These are phyloP conservation scores for Bombyx mandarina DNA, from an alignment of 1,140 invertebrate genomes.

Conservation along the genomic window DNA sequence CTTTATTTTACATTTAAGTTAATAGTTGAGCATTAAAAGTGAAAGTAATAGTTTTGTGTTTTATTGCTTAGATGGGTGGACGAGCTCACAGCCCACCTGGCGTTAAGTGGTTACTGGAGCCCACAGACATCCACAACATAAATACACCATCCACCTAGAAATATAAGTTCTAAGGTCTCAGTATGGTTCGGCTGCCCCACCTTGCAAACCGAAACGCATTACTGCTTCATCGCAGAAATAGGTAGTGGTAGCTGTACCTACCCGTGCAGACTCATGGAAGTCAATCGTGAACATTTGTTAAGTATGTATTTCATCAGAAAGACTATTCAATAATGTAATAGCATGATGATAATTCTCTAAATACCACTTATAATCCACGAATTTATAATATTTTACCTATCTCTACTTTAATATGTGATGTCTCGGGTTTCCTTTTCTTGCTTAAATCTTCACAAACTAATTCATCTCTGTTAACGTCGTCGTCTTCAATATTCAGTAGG, in stretches of 20 bases:
- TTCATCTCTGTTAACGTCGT: neutral
- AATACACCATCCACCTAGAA: no score
- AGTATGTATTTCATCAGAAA: no score
- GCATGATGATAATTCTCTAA: neutral
- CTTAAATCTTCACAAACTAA: constrained; percentile 20
- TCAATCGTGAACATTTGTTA: no score
- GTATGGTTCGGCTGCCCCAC: no score
- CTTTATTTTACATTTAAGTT: no score
- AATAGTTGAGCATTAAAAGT: no score
- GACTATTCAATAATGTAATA: no score
- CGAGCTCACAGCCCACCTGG: no score
- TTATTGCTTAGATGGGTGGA: neutral
- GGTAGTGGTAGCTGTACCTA: neutral
- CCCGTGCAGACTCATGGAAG: neutral
- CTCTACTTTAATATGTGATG: constrained; percentile 47
- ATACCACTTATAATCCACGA: neutral
- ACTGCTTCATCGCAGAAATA: neutral
- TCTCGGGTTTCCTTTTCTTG: constrained; percentile 42
- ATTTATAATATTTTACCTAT: constrained; percentile 24
- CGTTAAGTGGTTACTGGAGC: no score
- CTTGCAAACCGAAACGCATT: neutral
- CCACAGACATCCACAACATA: no score
- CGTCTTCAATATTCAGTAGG: neutral
- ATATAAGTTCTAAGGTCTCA: no score
- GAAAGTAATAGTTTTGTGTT: no score